A percentile compares a stretch with the other conserved stretches of the same genome.
phyloP scores from a whole-genome alignment of 2,888 invertebrate species.

The Troides aeacus region DNA sequence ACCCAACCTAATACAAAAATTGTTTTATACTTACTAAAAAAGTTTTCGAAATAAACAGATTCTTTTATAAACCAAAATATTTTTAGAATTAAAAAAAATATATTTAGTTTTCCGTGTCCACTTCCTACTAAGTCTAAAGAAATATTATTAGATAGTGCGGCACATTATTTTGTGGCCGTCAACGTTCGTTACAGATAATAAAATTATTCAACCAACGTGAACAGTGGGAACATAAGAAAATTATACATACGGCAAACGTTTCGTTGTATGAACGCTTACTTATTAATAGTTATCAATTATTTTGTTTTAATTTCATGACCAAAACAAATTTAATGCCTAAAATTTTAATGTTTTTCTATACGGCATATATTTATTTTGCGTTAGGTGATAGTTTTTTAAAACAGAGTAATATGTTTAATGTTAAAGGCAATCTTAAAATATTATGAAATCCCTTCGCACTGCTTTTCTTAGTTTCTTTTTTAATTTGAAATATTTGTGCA shows the following conservation, averaged over 20 bases:
- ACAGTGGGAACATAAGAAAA: background rate
- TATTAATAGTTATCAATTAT: background rate
- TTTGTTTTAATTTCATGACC: background rate
- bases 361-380: background rate
- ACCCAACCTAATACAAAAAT: too few relatives aligned
- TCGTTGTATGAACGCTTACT: background rate
- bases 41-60: too few relatives aligned
- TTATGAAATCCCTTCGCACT: background rate
- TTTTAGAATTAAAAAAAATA: background rate
- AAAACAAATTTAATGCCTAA: background rate
- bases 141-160: conserved; percentile 1
- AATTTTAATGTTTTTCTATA: too few relatives aligned
- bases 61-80: background rate
- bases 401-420: background rate
- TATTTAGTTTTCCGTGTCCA: background rate
- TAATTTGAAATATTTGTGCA: background rate
- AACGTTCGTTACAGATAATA: background rate
- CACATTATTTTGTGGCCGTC: background rate
- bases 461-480: too few relatives aligned
- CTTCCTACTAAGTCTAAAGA: background rate
- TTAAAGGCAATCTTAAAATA: background rate
- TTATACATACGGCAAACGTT: background rate
- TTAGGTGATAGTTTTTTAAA: background rate
- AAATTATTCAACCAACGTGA: background rate
- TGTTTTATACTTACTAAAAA: too few relatives aligned